Evolutionary conservation across 53 echinoderm and acorn worm species (phyloP), one percentile per base, ranked within the genome.

Genomic region (Echinarachnius parma): DNA sequence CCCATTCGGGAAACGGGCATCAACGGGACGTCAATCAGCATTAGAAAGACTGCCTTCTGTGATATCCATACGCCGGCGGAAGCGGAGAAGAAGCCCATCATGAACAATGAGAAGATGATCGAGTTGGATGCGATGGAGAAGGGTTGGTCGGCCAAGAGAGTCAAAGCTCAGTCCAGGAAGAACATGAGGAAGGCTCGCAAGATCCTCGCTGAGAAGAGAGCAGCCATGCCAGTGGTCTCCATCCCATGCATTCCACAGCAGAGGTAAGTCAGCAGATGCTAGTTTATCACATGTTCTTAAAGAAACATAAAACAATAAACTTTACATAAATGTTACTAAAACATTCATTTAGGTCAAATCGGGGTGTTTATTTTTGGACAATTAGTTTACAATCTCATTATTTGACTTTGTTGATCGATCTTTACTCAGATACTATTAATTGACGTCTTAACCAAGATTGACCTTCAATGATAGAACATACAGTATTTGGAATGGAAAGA

Each of bases 101-200:
- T 91, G 66, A 84, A 75, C 64, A 75, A 79, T 21, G 74, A 79
- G 4, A 62, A 76, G 46, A 55, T 61, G 42, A 31, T 77, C 4
- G 82, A 81, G 62, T 80, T 75, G 27, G 81, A 77, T 29, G 85
- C 62, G 9, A 59, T 79, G 1, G 90, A 78, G 20, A 86, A 90
- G 63, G 96, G 86, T 21, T 80, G 87, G 77, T 82, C 86, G 14
- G 84, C 91, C 39, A 95, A 94, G 77, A 95, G 87, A 48, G 89
- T 88, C 39, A 95, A 95, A 79, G 96, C 96, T 27, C 81, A 87
- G 53, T 95, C 96, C 16, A 84, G 96, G 64, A 95, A 95, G 62
- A 95, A 95, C 76, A 95, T 95, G 96, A 84, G 87, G 54, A 95
- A 95, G 59, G 96, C 96, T 4, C 81, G 96, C 58, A 95, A 95